Conservation (phyloP, 2,797 vertebrate genomes). For the Mus minutoides region DNA sequence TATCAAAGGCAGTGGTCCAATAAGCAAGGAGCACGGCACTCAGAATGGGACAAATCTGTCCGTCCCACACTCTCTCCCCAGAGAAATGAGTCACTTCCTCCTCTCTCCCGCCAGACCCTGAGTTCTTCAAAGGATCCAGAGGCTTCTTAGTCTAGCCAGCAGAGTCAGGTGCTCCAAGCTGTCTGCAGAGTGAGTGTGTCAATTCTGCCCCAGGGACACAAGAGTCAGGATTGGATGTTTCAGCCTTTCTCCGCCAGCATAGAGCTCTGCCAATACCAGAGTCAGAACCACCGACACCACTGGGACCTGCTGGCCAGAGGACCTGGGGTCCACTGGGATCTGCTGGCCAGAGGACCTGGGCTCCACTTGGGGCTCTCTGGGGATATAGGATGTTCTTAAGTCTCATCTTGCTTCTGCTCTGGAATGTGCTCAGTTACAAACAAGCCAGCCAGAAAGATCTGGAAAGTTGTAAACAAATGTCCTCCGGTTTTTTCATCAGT, state of each 20-base stretch:
- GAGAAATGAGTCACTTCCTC: not conserved
- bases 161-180: not conserved
- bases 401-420: not conserved
- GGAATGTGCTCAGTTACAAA: not conserved
- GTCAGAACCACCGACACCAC: not conserved
- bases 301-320: not conserved
- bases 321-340: accelerated
- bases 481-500: slow-evolving; percentile 39
- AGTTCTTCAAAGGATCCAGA: not conserved
- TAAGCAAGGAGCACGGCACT: not conserved
- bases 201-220: not conserved
- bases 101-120: not conserved
- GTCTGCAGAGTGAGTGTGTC: not conserved
- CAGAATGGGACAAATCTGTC: not conserved
- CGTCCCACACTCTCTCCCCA: not conserved
- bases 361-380: not conserved
- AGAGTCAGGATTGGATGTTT: not conserved
- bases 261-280: not conserved
- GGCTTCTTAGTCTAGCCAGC: not conserved
- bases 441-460: slow-evolving; percentile 12
- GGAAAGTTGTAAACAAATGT: slow-evolving; percentile 38
- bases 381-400: not conserved
- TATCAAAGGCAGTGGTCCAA: not conserved
- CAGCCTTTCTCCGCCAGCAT: not conserved
- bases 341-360: no score